Base-by-base conservation (phyloP, 2,797 vertebrate genomes). In the Picus viridis region DNA sequence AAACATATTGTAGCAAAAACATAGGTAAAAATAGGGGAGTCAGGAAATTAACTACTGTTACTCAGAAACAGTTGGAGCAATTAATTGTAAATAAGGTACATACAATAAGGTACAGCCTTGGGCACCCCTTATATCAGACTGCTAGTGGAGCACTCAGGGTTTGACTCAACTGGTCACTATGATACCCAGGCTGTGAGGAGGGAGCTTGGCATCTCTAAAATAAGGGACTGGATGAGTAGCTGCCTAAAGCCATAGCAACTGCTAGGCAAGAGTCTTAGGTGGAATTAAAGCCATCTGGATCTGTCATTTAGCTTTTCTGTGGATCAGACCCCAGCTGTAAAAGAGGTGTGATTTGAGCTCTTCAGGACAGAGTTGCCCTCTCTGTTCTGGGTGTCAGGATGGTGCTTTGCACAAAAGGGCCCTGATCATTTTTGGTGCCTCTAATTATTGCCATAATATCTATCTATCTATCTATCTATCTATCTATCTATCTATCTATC, bases 81-180 rank as follows among this genome's bases (percentile, higher is more conserved):
- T 87, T 86, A 63, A 59, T 27, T 68, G 57, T 75, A 89, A 85
- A 81, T 81, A 85, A 81, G 19, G 23, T 69, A 45, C 0, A 0
- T 15, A 29, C 24, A 13, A 5, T 34, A 11, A 81, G 16, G 51
- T 32, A 16, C n/a, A 80, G 15, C 59, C 29, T 4, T 8, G 8
- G 7, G 3, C 20, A 2, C 2, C 11, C 5, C 2, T 5, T 8
- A 1, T 0, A 0, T n/a, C 11, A 59, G 29, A 19, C 23, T 68
- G 45, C 6, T 11, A 14, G 32, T 32, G 56, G 65, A 58, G 43
- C 19, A 51, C 19, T 16, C 45, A 62, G 24, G 22, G 16, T 36
- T 43, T 0, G 0, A 12, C 11, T 34, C 6, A 53, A n/a, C 17
- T 43, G 43, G 79, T 49, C 23, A 16, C 30, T 24, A 1, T 19